Percentiles rank a stretch among this genome's conserved stretches.
Conservation (phyloP, 2,113 vertebrate species). For the Isurus oxyrinchus region DNA sequence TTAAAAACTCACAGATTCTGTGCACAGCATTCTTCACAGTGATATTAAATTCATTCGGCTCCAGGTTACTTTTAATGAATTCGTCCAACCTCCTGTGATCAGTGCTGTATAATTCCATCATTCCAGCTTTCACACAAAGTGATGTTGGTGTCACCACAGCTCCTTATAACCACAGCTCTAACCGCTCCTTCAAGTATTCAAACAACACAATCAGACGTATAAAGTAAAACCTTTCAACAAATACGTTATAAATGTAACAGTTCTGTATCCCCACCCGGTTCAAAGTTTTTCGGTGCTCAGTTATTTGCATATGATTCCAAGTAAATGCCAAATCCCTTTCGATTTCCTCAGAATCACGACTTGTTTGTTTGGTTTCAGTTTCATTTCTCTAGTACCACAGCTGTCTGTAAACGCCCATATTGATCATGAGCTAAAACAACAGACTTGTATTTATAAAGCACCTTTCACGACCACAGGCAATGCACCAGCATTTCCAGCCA, state of each 20-base stretch:
- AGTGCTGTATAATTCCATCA: neutral
- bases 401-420: neutral
- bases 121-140: neutral
- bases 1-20: neutral
- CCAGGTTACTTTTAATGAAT: conserved; percentile 40
- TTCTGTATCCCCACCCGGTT: neutral
- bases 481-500: too few species aligned
- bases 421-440: too few species aligned
- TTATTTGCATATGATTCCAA: neutral
- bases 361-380: neutral
- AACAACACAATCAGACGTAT: neutral
- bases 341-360: neutral
- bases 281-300: neutral
- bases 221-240: neutral
- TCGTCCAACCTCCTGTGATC: conserved; percentile 6
- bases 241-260: neutral
- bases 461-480: too few species aligned
- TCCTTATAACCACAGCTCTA: neutral
- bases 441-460: too few species aligned
- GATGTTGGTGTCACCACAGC: neutral
- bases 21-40: neutral
- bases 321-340: neutral
- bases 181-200: neutral
- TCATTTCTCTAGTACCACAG: neutral
- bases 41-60: neutral